These are phyloP conservation scores for Leptobrachium ailaonicum DNA, from an alignment of 2,113 vertebrate species.

Conservation along the genomic window DNA sequence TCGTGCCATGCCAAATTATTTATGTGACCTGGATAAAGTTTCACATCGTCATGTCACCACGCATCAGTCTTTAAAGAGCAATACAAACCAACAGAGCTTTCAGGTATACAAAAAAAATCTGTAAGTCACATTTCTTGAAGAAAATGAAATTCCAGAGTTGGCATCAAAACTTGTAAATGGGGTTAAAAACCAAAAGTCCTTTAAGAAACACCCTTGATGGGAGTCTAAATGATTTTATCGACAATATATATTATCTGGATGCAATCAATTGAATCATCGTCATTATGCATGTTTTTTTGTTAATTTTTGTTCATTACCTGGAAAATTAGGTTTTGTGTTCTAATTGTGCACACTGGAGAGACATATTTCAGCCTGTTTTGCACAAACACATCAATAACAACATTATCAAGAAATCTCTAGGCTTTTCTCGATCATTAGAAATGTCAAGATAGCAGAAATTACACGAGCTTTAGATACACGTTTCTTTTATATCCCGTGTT, in stretches of 20 bases:
- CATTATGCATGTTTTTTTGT: not conserved
- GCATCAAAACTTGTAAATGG: too few relatives aligned
- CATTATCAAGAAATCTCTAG: constrained; percentile 44
- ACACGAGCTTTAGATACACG: constrained; percentile 10
- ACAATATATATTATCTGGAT: constrained; percentile 40
- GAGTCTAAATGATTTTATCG: constrained; percentile 8
- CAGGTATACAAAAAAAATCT: too few relatives aligned
- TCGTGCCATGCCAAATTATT: too few relatives aligned
- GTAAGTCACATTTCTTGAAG: too few relatives aligned
- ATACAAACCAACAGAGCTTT: too few relatives aligned
- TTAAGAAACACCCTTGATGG: not conserved
- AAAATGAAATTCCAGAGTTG: too few relatives aligned
- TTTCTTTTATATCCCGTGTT: constrained; percentile 29
- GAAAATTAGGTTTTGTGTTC: constrained; percentile 42
- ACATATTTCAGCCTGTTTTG: constrained; percentile 34
- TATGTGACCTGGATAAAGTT: too few relatives aligned
- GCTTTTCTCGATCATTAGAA: constrained; percentile 39
- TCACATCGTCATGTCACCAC: too few relatives aligned
- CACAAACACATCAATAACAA: constrained; percentile 39
- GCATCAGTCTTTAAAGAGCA: too few relatives aligned
- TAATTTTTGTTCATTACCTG: constrained; percentile 40
- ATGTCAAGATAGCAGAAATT: constrained; percentile 21
- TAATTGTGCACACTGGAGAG: constrained; percentile 1
- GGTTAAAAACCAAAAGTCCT: not conserved
- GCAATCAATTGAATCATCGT: constrained; percentile 4